Percentiles rank a stretch among this genome's conserved stretches.
Conservation (phyloP, 2,888 invertebrate genomes). For the Melipona beecheii region DNA sequence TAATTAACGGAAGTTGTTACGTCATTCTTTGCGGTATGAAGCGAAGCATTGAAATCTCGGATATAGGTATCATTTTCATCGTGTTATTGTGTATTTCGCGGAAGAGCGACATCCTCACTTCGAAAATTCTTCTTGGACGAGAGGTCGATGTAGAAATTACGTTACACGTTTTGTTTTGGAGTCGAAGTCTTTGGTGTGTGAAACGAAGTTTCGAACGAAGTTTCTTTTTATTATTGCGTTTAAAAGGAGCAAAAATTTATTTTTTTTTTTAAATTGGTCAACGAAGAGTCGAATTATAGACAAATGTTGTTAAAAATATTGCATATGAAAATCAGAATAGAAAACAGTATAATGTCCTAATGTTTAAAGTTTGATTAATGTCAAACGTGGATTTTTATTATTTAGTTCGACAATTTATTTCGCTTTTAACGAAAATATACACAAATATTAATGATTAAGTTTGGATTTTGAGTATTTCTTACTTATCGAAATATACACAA, state of each 20-base stretch:
- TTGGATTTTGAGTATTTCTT: constrained; percentile 10
- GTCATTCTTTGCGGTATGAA: background rate
- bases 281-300: background rate
- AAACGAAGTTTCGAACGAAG: no score
- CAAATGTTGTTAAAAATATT: no score
- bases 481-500: background rate
- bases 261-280: background rate
- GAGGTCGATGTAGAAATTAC: background rate
- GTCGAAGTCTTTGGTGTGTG: no score
- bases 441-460: background rate
- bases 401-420: background rate
- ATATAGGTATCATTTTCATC: background rate
- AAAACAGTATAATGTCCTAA: no score
- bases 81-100: background rate
- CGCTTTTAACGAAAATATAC: background rate
- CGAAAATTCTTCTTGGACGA: background rate
- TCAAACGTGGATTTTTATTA: background rate
- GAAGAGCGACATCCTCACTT: background rate
- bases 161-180: background rate
- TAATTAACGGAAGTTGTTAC: background rate
- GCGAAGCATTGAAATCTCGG: background rate
- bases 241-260: no score
- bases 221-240: no score
- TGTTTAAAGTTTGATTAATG: background rate
- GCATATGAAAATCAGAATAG: no score